A percentile compares a stretch with the other conserved stretches of the same genome.
Conservation (phyloP, 2,888 invertebrate species). For the Pecten maximus region DNA sequence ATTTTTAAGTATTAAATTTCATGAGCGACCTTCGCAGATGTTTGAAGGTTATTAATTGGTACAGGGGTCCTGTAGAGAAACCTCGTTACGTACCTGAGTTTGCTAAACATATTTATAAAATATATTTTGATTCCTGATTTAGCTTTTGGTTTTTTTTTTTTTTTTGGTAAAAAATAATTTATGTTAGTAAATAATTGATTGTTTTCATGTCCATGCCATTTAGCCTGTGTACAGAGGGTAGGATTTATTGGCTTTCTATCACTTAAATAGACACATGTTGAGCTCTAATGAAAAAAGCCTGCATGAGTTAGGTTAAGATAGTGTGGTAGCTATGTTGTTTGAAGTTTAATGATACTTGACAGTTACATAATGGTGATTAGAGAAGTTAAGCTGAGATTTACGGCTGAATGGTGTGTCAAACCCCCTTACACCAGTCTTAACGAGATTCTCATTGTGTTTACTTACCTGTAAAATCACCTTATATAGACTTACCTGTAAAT, state of each 20-base stretch:
- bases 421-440: background rate
- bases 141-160: background rate
- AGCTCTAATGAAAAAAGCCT: background rate
- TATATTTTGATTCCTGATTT: conserved; percentile 13
- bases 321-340: background rate
- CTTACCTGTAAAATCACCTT: conserved; percentile 20
- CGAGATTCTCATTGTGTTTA: conserved; percentile 1
- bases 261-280: background rate
- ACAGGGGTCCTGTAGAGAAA: background rate
- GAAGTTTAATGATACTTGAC: background rate
- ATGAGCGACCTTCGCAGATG: background rate
- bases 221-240: background rate
- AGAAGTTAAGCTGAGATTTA: conserved; percentile 24
- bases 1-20: background rate
- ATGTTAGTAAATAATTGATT: background rate
- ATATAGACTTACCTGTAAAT: conserved; percentile 7
- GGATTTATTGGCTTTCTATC: background rate
- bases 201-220: background rate
- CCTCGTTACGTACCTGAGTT: background rate
- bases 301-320: background rate
- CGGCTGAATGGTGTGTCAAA: background rate
- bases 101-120: background rate
- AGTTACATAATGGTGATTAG: background rate
- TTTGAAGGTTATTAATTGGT: background rate
- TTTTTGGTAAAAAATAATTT: no score